Conservation (phyloP, 1,140 invertebrate species). For the Anastrepha ludens region DNA sequence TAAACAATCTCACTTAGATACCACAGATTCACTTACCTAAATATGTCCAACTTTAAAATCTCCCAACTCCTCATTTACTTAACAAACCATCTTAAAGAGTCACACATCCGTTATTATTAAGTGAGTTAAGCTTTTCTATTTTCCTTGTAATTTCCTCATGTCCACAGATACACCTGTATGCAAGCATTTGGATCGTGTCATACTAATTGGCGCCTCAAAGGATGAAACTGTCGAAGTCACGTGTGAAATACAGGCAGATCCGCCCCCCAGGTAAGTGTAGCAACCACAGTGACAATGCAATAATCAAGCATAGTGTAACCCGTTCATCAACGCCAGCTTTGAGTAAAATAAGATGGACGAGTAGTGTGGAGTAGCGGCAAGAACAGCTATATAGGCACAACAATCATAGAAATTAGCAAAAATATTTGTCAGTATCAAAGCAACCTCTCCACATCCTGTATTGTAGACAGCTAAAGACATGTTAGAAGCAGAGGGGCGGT, state of each 20-base stretch:
- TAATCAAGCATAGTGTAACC: constrained; percentile 29
- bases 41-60: neutral
- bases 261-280: constrained; percentile 79
- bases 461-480: neutral
- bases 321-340: constrained; percentile 43
- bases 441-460: neutral
- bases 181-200: constrained; percentile 80
- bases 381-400: neutral
- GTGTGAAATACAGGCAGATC: constrained; percentile 91
- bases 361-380: neutral
- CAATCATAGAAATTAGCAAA: constrained; percentile 41
- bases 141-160: constrained; percentile 45
- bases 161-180: constrained; percentile 88
- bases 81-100: neutral
- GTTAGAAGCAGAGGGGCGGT: neutral
- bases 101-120: neutral
- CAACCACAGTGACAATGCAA: neutral
- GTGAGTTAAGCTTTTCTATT: constrained; percentile 24
- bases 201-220: constrained; percentile 88
- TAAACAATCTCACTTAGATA: no score
- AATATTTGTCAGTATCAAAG: constrained; percentile 4
- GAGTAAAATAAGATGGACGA: constrained; percentile 6
- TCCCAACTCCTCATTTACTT: neutral
- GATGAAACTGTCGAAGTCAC: constrained; percentile 88
- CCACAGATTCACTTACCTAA: no score